Percentiles rank a stretch among this genome's conserved stretches.
These are phyloP conservation scores for Neoitamus cyanurus DNA, from an alignment of 2,888 invertebrate genomes.

Conservation along the genomic window DNA sequence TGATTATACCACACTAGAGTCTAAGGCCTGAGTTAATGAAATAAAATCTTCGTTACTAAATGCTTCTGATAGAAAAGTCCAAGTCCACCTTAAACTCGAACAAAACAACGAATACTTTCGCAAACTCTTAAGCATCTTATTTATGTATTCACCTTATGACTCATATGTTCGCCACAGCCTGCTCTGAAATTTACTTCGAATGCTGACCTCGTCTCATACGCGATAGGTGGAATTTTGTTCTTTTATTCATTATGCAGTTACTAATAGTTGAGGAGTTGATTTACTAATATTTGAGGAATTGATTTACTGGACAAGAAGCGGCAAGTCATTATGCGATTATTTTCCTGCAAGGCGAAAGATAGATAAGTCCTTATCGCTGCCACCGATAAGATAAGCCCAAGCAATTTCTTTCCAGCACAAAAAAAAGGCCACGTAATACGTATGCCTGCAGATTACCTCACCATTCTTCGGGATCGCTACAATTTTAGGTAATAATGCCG, in stretches of 20 bases:
- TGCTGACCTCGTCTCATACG: not conserved
- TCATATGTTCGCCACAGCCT: not conserved
- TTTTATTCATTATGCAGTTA: not conserved
- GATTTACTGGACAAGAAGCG: not conserved
- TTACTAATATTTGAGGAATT: not conserved
- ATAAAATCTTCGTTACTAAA: too few relatives aligned
- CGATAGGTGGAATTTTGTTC: not conserved
- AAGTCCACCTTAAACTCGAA: not conserved
- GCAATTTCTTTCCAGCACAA: not conserved
- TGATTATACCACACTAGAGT: too few relatives aligned
- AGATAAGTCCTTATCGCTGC: not conserved
- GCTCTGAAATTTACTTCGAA: not conserved
- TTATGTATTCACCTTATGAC: not conserved
- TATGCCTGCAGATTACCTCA: not conserved
- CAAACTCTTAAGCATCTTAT: not conserved
- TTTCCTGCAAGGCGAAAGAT: not conserved
- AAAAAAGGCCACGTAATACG: not conserved
- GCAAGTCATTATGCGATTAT: not conserved
- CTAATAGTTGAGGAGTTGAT: not conserved
- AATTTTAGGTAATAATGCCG: not conserved
- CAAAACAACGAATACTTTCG: not conserved
- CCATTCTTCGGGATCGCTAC: not conserved
- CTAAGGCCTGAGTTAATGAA: too few relatives aligned
- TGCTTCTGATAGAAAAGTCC: too few relatives aligned
- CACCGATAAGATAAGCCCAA: not conserved